phyloP scores from a whole-genome alignment of 2,888 invertebrate species.

The Microctonus aethiopoides region DNA sequence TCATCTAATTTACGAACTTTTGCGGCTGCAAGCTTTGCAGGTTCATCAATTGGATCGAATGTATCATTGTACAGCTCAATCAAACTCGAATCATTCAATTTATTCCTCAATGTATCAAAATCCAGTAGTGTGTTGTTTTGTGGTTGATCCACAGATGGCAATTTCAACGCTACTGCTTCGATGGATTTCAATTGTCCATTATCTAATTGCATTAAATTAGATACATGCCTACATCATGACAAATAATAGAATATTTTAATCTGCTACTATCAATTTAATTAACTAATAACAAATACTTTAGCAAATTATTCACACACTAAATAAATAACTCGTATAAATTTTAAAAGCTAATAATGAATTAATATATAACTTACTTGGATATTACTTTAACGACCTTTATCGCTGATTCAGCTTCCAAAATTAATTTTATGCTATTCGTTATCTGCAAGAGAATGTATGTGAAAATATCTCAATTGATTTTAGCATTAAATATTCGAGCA shows the following conservation, averaged over 20 bases:
- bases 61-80: not conserved
- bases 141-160: not conserved
- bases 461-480: not conserved
- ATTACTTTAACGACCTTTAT: constrained; percentile 80
- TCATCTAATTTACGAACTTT: not conserved
- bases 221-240: constrained; percentile 81
- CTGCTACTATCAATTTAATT: too few species aligned
- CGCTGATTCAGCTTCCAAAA: constrained; percentile 88
- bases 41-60: not conserved
- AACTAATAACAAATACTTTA: too few species aligned
- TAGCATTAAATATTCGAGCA: too few species aligned
- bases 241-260: too few species aligned
- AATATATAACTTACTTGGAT: constrained; percentile 76
- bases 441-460: constrained; percentile 67
- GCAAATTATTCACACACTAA: too few species aligned
- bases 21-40: not conserved
- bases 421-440: constrained; percentile 76
- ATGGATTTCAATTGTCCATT: constrained; percentile 74
- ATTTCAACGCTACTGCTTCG: constrained; percentile 2
- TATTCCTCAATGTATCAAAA: not conserved
- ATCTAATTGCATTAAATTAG: constrained; percentile 81
- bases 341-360: too few species aligned
- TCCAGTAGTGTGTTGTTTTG: constrained; percentile 10
- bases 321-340: too few species aligned
- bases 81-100: not conserved